phyloP scores from a whole-genome alignment of 35 echinoderm and acorn worm species.

The Ophioderma brevispina region DNA sequence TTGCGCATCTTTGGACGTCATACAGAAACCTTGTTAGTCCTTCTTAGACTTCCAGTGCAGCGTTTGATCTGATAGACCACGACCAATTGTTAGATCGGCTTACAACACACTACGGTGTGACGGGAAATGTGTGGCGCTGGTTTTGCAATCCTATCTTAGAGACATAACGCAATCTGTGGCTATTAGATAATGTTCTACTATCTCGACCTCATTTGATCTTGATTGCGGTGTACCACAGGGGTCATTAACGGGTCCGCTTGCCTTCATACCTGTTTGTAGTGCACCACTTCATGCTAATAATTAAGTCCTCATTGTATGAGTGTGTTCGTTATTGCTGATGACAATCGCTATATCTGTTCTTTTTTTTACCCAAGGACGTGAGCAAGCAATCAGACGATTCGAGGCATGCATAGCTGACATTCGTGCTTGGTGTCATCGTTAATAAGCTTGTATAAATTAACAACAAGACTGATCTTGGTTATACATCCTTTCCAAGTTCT shows the following conservation, averaged over 20 bases:
- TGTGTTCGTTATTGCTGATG: too few relatives aligned
- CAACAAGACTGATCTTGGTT: not conserved
- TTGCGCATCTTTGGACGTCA: constrained; percentile 24
- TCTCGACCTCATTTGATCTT: not conserved
- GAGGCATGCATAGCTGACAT: too few relatives aligned
- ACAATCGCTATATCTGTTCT: too few relatives aligned
- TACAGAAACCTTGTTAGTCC: constrained; percentile 35
- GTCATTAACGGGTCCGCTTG: not conserved
- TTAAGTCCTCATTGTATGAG: too few relatives aligned
- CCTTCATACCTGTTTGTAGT: too few relatives aligned
- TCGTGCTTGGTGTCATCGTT: too few relatives aligned
- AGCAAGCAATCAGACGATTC: too few relatives aligned
- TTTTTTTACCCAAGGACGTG: too few relatives aligned
- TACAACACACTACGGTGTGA: constrained; percentile 39
- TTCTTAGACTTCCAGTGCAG: constrained; percentile 50
- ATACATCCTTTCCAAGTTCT: not conserved
- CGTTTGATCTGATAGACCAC: constrained; percentile 68
- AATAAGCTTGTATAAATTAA: not conserved
- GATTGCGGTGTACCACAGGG: constrained; percentile 7
- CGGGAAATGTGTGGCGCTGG: constrained; percentile 40
- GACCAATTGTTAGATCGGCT: constrained; percentile 29
- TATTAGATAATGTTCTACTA: too few relatives aligned
- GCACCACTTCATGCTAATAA: too few relatives aligned
- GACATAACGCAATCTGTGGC: not conserved
- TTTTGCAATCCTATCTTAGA: constrained; percentile 47